A percentile compares a stretch with the other conserved stretches of the same genome.
Evolutionary conservation across 2,888 invertebrate species (phyloP).

Genomic region (Ryuthela nishihirai): DNA sequence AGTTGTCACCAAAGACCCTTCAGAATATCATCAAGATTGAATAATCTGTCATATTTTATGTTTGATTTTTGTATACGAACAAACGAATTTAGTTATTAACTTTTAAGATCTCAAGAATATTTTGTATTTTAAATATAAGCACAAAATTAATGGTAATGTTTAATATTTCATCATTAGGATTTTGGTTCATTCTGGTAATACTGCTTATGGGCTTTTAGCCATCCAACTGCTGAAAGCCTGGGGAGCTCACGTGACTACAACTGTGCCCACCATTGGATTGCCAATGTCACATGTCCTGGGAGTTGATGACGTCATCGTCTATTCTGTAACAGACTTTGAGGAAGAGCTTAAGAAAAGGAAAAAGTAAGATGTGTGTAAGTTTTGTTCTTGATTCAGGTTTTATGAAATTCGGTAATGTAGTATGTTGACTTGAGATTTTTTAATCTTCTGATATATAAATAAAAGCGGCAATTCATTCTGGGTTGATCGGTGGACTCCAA

Average conservation of each 20-base stretch:
- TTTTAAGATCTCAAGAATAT: background rate
- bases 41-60: too few species aligned
- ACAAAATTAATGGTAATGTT: background rate
- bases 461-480: too few species aligned
- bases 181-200: constrained; percentile 58
- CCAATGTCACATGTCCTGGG: constrained; percentile 59
- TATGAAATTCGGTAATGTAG: too few species aligned
- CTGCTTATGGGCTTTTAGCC: constrained; percentile 60
- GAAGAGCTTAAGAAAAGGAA: constrained; percentile 41
- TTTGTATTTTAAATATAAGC: background rate
- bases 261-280: constrained; percentile 54
- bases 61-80: too few species aligned
- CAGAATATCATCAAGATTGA: too few species aligned
- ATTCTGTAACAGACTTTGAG: constrained; percentile 42
- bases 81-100: constrained; percentile 16
- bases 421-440: too few species aligned
- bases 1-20: too few species aligned
- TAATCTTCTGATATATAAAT: too few species aligned
- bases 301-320: constrained; percentile 56
- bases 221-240: constrained; percentile 59
- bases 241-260: constrained; percentile 58
- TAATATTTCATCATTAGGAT: constrained; percentile 50
- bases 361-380: too few species aligned
- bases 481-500: too few species aligned
- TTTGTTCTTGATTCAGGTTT: too few species aligned